A percentile compares a stretch with the other conserved stretches of the same genome.
Conservation (phyloP, 2,888 invertebrate species). For the Pyrochroa serraticornis region DNA sequence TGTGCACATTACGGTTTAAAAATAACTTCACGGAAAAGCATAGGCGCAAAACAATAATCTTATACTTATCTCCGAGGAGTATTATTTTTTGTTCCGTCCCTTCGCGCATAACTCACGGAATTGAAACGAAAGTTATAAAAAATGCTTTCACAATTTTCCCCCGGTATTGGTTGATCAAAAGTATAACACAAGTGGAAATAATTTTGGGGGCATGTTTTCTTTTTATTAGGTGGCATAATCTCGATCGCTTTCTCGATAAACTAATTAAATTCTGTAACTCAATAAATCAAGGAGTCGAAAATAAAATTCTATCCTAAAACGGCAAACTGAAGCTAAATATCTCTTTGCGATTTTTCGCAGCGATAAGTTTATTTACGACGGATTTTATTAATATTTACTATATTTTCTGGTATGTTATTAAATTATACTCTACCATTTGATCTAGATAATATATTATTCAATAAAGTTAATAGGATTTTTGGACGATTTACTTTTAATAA, state of each 20-base stretch:
- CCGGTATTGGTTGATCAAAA: neutral
- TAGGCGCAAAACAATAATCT: conserved; percentile 19
- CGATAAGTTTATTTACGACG: conserved; percentile 14
- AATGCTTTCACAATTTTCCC: neutral
- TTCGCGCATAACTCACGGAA: conserved; percentile 1
- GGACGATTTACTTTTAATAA: too few relatives aligned
- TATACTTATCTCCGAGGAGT: conserved; percentile 1
- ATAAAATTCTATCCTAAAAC: neutral
- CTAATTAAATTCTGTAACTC: neutral
- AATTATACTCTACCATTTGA: too few relatives aligned
- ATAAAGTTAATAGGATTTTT: too few relatives aligned
- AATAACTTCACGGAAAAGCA: conserved; percentile 10
- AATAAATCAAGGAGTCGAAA: conserved; percentile 2
- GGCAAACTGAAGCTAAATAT: conserved; percentile 14
- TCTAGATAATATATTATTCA: too few relatives aligned
- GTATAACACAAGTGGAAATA: neutral
- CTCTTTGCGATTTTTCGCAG: conserved; percentile 8
- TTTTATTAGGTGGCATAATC: too few relatives aligned
- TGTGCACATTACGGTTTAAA: too few relatives aligned
- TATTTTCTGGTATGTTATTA: neutral
- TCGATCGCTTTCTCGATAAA: too few relatives aligned
- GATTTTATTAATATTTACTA: conserved; percentile 9
- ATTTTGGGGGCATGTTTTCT: neutral
- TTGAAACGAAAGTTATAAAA: conserved; percentile 15
- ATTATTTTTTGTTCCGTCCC: conserved; percentile 11